Evolutionary conservation across 2,797 vertebrate species (phyloP).

Genomic region (Atherinosoma microstoma): DNA sequence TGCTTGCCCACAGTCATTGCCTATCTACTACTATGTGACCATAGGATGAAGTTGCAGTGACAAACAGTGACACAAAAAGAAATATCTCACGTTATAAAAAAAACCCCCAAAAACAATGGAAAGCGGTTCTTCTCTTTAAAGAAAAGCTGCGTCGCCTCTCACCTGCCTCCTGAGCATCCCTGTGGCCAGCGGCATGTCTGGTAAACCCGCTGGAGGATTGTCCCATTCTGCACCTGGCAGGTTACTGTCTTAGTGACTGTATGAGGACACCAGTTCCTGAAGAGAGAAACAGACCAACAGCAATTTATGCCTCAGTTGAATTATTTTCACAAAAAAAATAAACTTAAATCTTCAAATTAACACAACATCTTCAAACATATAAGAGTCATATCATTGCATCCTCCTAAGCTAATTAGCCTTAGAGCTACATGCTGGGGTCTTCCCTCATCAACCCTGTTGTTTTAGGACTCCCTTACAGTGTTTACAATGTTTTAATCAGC

Average conservation of each 20-base stretch:
- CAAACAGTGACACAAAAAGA: no score
- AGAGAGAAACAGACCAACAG: slow-evolving; percentile 2
- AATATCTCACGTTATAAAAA: no score
- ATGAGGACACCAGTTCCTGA: slow-evolving; percentile 97
- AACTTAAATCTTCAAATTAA: slow-evolving; percentile 23
- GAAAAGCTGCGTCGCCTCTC: slow-evolving; percentile 48
- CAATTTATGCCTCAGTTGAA: not conserved
- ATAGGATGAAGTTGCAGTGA: not conserved
- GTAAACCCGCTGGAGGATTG: slow-evolving; percentile 91
- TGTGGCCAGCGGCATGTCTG: slow-evolving; percentile 94
- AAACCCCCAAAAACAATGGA: no score
- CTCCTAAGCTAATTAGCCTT: slow-evolving; percentile 44
- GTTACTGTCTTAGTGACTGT: slow-evolving; percentile 89
- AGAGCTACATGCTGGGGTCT: slow-evolving; percentile 26
- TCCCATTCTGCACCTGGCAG: slow-evolving; percentile 95
- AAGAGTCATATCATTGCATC: not conserved
- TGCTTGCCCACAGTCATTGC: no score
- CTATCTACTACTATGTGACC: no score
- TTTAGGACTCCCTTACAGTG: slow-evolving; percentile 70
- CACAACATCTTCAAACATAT: slow-evolving; percentile 16
- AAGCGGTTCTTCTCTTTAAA: slow-evolving; percentile 1
- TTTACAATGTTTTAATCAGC: slow-evolving; percentile 78
- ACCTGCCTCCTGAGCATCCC: slow-evolving; percentile 92
- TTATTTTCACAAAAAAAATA: slow-evolving; percentile 18
- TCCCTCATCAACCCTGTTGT: slow-evolving; percentile 45